phyloP scores from a whole-genome alignment of 2,113 vertebrate species.

The Rissa tridactyla region DNA sequence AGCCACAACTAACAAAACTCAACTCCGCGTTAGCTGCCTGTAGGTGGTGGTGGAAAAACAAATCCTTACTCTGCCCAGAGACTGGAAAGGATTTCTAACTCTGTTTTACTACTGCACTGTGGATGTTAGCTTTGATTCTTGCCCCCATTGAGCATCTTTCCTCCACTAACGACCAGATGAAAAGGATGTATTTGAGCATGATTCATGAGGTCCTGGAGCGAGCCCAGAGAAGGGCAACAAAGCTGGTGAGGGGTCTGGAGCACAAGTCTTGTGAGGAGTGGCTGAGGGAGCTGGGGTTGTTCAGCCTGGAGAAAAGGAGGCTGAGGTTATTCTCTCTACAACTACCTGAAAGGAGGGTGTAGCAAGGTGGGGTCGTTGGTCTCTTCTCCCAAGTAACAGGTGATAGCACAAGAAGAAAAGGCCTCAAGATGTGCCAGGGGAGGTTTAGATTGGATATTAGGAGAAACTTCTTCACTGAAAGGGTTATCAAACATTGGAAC shows the following conservation, averaged over 20 bases:
- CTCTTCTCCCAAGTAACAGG: no score
- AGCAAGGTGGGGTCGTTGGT: background rate
- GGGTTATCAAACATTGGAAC: background rate
- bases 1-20: background rate
- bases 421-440: no score
- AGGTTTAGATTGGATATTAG: no score
- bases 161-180: background rate
- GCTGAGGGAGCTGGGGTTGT: background rate
- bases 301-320: background rate
- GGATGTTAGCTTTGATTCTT: background rate
- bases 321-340: background rate
- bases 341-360: background rate
- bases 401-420: background rate
- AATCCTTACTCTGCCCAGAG: background rate
- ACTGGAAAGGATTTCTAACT: background rate
- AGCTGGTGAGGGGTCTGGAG: background rate
- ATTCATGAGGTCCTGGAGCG: background rate
- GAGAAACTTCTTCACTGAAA: no score
- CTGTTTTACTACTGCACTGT: background rate
- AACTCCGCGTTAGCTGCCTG: accelerated
- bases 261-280: background rate
- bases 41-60: background rate
- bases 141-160: background rate
- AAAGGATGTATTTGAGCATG: background rate
- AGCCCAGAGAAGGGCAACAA: background rate